Evolutionary conservation across 37 sponge, comb jelly and placozoan species (phyloP).

Genomic region (Aphrocallistes beatrix): DNA sequence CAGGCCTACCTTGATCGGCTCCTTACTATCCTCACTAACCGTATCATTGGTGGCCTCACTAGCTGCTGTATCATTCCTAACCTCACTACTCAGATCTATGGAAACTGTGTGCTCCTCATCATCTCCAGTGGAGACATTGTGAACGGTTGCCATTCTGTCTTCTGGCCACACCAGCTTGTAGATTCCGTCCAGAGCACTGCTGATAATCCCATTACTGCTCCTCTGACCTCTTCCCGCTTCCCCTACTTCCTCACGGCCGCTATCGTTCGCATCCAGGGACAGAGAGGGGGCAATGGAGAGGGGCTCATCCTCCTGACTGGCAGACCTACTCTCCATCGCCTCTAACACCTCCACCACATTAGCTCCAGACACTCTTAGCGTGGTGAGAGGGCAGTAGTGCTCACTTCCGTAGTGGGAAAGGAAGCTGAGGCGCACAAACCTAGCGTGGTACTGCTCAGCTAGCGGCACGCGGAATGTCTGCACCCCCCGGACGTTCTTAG

Average conservation of each 20-base stretch:
- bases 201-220: background rate
- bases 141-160: background rate
- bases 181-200: background rate
- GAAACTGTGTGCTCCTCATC: background rate
- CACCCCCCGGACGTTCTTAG: background rate
- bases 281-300: background rate
- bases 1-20: background rate
- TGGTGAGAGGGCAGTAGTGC: slow-evolving; percentile 82
- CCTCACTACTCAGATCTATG: background rate
- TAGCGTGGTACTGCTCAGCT: background rate
- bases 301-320: background rate
- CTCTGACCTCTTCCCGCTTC: background rate
- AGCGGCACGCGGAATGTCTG: background rate
- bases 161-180: background rate
- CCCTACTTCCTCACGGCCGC: background rate
- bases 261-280: background rate
- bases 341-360: slow-evolving; percentile 69
- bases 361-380: slow-evolving; percentile 68
- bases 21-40: background rate
- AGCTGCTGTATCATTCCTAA: no score
- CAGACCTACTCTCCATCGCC: slow-evolving; percentile 21
- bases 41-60: background rate
- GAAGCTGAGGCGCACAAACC: slow-evolving; percentile 39
- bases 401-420: slow-evolving; percentile 61
- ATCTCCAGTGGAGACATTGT: background rate